These are phyloP conservation scores for Pentalonia nigronervosa DNA, from an alignment of 1,140 invertebrate species.

Conservation along the genomic window DNA sequence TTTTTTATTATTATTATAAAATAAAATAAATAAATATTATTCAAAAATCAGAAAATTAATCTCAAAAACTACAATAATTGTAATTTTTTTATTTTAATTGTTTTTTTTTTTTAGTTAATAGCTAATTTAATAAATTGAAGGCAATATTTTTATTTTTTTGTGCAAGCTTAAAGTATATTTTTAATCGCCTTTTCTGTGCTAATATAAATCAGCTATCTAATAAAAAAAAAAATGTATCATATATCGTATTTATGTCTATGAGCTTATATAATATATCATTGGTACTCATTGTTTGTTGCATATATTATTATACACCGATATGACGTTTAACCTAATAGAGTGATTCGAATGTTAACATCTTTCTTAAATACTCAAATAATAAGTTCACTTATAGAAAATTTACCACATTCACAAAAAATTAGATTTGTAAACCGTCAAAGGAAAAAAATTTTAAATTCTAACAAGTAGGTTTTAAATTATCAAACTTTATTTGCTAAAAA, in stretches of 20 bases:
- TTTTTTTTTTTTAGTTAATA: neutral
- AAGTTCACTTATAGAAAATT: neutral
- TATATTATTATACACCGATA: neutral
- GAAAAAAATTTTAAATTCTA: no score
- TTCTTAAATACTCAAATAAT: neutral
- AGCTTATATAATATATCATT: neutral
- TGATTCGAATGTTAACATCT: no score
- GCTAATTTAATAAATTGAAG: neutral
- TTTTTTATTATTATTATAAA: neutral
- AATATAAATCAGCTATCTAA: neutral
- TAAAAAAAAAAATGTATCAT: neutral
- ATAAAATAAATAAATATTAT: neutral
- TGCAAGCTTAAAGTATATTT: no score
- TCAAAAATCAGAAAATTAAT: neutral
- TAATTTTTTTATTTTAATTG: neutral
- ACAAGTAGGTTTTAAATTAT: no score
- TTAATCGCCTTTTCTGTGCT: no score
- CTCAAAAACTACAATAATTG: no score
- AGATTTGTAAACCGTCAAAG: neutral
- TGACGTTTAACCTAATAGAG: neutral
- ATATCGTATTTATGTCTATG: neutral
- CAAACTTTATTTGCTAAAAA: no score
- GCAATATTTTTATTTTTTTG: neutral
- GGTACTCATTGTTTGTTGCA: neutral
- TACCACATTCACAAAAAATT: neutral